These are phyloP conservation scores for Accipiter cooperii DNA, from an alignment of 2,113 vertebrate species.

Conservation along the genomic window DNA sequence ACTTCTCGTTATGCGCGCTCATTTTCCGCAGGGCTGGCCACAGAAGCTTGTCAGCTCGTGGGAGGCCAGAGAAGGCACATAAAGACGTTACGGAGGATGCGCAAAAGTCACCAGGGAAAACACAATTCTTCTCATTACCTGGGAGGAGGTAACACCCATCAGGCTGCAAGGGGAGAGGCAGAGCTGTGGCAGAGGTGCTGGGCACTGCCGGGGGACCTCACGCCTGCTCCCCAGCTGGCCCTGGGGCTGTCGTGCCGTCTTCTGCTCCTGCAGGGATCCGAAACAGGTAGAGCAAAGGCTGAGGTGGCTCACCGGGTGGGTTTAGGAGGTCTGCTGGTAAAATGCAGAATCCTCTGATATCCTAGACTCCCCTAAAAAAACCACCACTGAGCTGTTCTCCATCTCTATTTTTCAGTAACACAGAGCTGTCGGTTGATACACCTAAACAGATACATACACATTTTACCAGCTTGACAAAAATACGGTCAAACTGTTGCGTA, in stretches of 20 bases:
- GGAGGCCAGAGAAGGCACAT: background rate
- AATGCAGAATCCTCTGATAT: background rate
- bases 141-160: background rate
- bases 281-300: background rate
- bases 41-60: background rate
- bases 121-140: background rate
- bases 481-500: background rate
- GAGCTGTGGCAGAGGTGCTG: background rate
- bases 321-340: background rate
- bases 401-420: background rate
- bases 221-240: accelerated
- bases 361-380: background rate
- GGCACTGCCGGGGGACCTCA: background rate
- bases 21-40: background rate
- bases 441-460: background rate
- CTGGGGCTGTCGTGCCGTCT: background rate
- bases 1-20: background rate
- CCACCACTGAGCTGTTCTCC: background rate
- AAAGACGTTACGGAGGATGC: background rate
- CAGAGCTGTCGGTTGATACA: background rate
- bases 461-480: background rate
- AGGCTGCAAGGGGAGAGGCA: background rate
- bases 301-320: background rate
- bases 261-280: background rate
- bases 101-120: background rate